Conservation (phyloP, 2,888 invertebrate species). For the Eupithecia vulgata region DNA sequence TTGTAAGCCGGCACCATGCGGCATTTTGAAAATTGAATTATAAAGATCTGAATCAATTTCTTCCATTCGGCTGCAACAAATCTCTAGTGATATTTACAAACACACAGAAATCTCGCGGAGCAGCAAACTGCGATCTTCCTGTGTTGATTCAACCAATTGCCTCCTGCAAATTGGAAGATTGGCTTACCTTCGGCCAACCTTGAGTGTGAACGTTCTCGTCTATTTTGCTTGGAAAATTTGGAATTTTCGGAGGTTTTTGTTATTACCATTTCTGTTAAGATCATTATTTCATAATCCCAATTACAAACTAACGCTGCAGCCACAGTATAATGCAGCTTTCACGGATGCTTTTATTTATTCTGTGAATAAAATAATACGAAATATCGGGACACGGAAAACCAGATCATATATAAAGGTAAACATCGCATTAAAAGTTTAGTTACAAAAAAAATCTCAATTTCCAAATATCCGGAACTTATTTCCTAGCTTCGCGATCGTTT, state of each 20-base stretch:
- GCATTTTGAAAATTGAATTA: too few species aligned
- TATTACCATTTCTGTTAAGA: background rate
- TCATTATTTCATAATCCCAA: background rate
- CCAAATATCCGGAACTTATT: too few species aligned
- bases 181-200: slow-evolving; percentile 69
- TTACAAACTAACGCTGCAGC: too few species aligned
- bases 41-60: background rate
- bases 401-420: background rate
- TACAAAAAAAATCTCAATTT: background rate
- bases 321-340: too few species aligned
- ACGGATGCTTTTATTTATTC: too few species aligned
- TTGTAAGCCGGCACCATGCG: too few species aligned
- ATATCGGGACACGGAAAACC: background rate
- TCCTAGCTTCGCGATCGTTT: too few species aligned
- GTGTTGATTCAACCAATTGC: slow-evolving; percentile 66
- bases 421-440: background rate
- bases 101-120: slow-evolving; percentile 38
- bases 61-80: background rate
- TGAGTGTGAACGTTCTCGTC: slow-evolving; percentile 47
- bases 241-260: background rate
- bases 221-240: slow-evolving; percentile 12
- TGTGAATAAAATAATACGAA: too few species aligned
- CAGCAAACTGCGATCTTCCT: slow-evolving; percentile 64
- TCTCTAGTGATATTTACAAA: slow-evolving; percentile 38
- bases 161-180: slow-evolving; percentile 73